phyloP scores from a whole-genome alignment of 2,797 vertebrate species.

The Molossus alvarezi region DNA sequence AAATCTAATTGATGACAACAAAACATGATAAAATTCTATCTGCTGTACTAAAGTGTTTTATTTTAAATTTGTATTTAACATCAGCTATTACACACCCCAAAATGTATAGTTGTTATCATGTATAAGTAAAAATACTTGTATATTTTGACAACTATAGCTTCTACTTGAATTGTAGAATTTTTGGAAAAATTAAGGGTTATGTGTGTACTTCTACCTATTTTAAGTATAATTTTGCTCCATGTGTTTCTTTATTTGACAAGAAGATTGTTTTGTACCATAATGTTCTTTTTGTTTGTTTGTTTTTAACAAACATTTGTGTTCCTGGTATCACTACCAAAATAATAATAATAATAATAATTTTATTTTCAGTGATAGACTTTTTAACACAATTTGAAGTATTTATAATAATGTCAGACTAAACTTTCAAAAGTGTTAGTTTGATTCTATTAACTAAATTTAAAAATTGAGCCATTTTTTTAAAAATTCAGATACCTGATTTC shows the following conservation, averaged over 20 bases:
- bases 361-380: background rate
- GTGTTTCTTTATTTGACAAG: conserved; percentile 18
- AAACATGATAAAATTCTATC: background rate
- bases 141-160: background rate
- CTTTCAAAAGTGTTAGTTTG: conserved; percentile 25
- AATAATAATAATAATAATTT: background rate
- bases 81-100: background rate
- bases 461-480: background rate
- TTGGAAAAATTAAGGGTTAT: background rate
- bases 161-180: conserved; percentile 11
- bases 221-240: background rate
- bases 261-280: background rate
- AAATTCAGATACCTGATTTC: conserved; percentile 23
- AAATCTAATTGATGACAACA: background rate
- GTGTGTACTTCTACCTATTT: background rate
- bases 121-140: background rate
- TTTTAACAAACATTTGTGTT: background rate
- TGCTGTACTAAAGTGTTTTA: background rate
- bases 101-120: background rate
- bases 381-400: conserved; percentile 48
- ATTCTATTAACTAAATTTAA: conserved; percentile 19
- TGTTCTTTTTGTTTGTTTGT: background rate
- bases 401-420: background rate
- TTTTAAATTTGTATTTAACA: background rate
- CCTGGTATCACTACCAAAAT: background rate